Conservation (phyloP, 2,888 invertebrate species). For the Tubulanus polymorphus region DNA sequence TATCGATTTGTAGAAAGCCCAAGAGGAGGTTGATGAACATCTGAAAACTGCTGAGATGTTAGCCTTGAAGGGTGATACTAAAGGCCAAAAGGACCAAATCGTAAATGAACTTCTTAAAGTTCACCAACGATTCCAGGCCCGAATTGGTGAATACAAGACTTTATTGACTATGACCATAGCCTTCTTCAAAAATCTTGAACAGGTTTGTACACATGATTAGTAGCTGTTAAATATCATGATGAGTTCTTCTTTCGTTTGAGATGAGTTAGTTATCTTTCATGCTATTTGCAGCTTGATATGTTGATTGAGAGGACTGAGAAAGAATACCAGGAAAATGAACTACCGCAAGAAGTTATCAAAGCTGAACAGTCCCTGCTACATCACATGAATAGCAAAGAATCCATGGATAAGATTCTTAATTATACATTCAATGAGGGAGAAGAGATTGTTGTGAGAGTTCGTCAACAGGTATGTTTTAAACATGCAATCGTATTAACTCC, state of each 20-base stretch:
- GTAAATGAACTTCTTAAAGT: conserved; percentile 65
- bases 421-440: conserved; percentile 67
- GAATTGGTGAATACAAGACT: conserved; percentile 68
- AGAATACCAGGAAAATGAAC: conserved; percentile 50
- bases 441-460: conserved; percentile 65
- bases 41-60: conserved; percentile 66
- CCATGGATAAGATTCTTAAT: conserved; percentile 65
- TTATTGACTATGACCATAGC: conserved; percentile 67
- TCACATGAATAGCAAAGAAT: conserved; percentile 65
- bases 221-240: too few relatives aligned
- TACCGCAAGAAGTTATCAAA: conserved; percentile 56
- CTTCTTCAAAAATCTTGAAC: conserved; percentile 70
- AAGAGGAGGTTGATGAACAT: conserved; percentile 62
- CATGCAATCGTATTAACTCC: conserved; percentile 14
- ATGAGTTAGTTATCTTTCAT: neutral
- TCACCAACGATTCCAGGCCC: conserved; percentile 64
- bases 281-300: conserved; percentile 59
- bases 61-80: conserved; percentile 61
- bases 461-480: conserved; percentile 62
- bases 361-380: conserved; percentile 60
- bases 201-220: too few relatives aligned
- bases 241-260: too few relatives aligned
- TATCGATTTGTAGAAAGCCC: conserved; percentile 42
- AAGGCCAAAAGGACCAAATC: conserved; percentile 61
- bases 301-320: conserved; percentile 61